Evolutionary conservation across 1,140 invertebrate genomes (phyloP).

Genomic region (Goniozus legneri): DNA sequence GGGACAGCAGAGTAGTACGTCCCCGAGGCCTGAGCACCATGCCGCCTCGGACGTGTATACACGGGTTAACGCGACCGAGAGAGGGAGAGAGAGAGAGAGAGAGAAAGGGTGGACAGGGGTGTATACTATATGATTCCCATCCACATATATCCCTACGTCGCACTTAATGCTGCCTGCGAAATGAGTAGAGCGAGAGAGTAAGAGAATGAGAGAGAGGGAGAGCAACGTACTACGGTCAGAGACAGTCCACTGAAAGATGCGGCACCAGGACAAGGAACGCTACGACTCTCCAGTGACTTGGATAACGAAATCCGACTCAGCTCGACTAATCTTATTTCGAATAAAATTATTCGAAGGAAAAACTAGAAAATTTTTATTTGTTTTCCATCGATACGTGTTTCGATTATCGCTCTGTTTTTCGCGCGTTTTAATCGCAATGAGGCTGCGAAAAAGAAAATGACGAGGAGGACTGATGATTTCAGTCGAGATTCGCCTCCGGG

Average conservation of each 20-base stretch:
- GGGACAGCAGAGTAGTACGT: slow-evolving; percentile 26
- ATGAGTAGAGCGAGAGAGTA: slow-evolving; percentile 18
- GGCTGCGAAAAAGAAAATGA: slow-evolving; percentile 16
- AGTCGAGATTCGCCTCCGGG: not conserved
- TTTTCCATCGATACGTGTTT: no score
- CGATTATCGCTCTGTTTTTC: slow-evolving; percentile 11
- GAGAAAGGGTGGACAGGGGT: no score
- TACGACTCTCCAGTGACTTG: not conserved
- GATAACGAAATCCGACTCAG: not conserved
- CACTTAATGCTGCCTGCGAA: slow-evolving; percentile 38
- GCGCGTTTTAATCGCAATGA: slow-evolving; percentile 20
- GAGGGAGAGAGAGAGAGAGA: no score
- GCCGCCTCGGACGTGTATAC: slow-evolving; percentile 11
- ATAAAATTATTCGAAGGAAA: not conserved
- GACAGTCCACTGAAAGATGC: not conserved
- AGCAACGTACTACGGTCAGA: no score
- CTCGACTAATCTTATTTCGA: not conserved
- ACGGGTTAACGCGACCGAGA: slow-evolving; percentile 16
- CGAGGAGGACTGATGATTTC: slow-evolving; percentile 1
- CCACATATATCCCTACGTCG: slow-evolving; percentile 30
- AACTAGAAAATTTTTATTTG: no score
- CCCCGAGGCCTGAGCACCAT: slow-evolving; percentile 24
- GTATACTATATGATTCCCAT: slow-evolving; percentile 27
- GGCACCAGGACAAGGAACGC: not conserved
- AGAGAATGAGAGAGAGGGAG: not conserved